Evolutionary conservation across 2,797 vertebrate genomes (phyloP).

Genomic region (Phoeniculus purpureus): DNA sequence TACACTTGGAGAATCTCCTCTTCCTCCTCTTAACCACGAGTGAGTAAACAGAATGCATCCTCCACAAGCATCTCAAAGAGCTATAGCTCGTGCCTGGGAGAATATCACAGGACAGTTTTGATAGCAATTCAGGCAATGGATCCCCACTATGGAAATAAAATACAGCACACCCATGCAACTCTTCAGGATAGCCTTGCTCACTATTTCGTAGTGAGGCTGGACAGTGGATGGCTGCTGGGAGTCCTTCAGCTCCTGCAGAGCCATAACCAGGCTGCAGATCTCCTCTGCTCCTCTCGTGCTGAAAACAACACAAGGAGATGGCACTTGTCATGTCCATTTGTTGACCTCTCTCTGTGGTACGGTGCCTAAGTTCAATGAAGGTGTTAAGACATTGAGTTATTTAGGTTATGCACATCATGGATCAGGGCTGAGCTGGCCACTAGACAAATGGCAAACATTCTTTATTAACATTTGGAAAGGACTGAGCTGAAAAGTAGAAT

Average conservation of each 20-base stretch:
- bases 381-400: background rate
- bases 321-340: background rate
- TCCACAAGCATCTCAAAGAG: background rate
- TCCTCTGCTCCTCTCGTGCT: background rate
- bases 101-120: background rate
- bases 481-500: too few species aligned
- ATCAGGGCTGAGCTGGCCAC: too few species aligned
- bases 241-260: background rate
- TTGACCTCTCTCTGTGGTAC: background rate
- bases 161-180: background rate
- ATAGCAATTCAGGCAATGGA: background rate
- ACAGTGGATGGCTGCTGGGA: background rate
- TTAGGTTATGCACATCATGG: background rate
- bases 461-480: too few species aligned
- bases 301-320: background rate
- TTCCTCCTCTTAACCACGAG: background rate
- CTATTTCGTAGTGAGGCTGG: background rate
- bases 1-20: background rate
- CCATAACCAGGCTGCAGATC: background rate
- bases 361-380: background rate
- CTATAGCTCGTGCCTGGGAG: background rate
- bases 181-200: background rate
- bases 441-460: too few species aligned
- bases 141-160: background rate
- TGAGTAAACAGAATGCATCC: background rate